Percentiles rank a stretch among this genome's conserved stretches.
phyloP scores from a whole-genome alignment of 1,140 invertebrate species.

The Arion vulgaris region DNA sequence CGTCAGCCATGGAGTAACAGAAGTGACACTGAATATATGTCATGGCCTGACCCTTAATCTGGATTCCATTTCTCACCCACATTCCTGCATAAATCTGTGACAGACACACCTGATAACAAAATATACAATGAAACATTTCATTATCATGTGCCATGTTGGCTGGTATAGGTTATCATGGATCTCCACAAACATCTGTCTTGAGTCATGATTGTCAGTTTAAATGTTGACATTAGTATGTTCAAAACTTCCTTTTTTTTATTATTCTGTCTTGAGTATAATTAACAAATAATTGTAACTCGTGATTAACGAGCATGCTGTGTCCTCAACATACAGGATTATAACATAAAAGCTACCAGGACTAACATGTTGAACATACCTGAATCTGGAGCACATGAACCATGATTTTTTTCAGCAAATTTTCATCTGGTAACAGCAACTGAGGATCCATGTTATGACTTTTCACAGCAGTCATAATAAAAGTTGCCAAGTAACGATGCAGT shows the following conservation, averaged over 20 bases:
- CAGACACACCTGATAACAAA: slow-evolving; percentile 84
- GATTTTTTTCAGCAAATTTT: slow-evolving; percentile 83
- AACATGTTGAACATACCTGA: slow-evolving; percentile 86
- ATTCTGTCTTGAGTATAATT: no score
- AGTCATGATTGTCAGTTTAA: no score
- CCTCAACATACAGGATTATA: no score
- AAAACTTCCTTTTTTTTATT: no score
- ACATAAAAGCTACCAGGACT: no score
- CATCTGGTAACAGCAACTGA: slow-evolving; percentile 82
- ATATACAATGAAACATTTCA: no score
- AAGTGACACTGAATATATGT: slow-evolving; percentile 99
- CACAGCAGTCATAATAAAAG: slow-evolving; percentile 92
- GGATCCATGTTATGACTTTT: slow-evolving; percentile 84
- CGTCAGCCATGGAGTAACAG: slow-evolving; percentile 98
- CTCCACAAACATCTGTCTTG: no score
- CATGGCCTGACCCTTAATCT: slow-evolving; percentile 98
- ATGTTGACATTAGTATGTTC: no score
- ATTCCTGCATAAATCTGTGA: slow-evolving; percentile 94
- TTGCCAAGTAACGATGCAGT: slow-evolving; percentile 93
- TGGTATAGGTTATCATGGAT: no score
- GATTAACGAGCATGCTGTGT: no score
- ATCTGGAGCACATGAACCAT: slow-evolving; percentile 92
- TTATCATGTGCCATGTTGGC: no score
- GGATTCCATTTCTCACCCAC: slow-evolving; percentile 96
- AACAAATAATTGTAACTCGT: no score